Base-by-base conservation (phyloP, 2,888 invertebrate species). In the Myopa testacea region DNA sequence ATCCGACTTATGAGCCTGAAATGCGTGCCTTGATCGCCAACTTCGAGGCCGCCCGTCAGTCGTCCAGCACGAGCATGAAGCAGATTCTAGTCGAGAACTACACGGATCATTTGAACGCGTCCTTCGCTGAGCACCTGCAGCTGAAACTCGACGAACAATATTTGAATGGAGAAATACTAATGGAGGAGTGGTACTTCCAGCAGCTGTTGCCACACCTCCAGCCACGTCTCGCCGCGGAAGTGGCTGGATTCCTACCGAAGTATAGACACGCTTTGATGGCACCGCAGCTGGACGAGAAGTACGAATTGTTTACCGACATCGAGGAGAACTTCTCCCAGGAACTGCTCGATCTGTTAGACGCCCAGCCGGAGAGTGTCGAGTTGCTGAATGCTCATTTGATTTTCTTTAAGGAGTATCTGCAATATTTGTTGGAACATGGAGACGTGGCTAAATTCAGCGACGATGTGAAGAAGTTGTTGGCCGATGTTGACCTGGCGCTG, bases 151-250 rank as follows among this genome's bases (percentile, higher is more conserved):
- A 83, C 8, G 80, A 80, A 50, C 83, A 83, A 67, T 79, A 78
- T 45, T 70, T 83, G 1, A 81, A 82, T 52, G 81, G 81, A 67
- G 82, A 81, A 40, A 81, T 83, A 37, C 71, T 78, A n/a, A 78
- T 81, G 58, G 81, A 83, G 62, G 74, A 74, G 55, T 83, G 82
- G 82, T 82, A 81, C 58, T 75, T 83, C 26, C 79, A 78, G 16
- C 73, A 80, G 55, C n/a, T 81, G 16, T 50, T 77, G 52, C 19
- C 77, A 1, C 77, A 79, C 40, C 38, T 82, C 8, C 52, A 37
- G n/a, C 76, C 76, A 1, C 37, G 72, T n/a, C 19, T 83, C 10
- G 71, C 79, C 14, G 60, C 67, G 26, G 82, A 83, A 45, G 73
- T 78, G 0, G 14, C 26, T 1, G 45, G 67, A 16, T 19, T 81